Evolutionary conservation across 2,888 invertebrate genomes (phyloP), one percentile per base, ranked within the genome.

Genomic region (Eumacrocentrus americanus): DNA sequence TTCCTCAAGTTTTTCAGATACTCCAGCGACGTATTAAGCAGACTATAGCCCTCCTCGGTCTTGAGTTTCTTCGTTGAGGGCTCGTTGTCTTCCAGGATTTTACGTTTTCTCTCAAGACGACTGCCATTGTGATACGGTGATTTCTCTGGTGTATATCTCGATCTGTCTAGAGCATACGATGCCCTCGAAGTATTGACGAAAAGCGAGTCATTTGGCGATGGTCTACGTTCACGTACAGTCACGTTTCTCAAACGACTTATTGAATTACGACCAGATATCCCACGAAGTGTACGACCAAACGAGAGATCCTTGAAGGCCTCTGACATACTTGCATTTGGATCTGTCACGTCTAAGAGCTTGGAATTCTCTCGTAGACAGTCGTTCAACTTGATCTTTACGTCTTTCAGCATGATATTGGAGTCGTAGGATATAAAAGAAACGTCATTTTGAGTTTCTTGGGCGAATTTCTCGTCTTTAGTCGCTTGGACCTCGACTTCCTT

Each of bases 191-290:
- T 77, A 44, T 81, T 81, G 0, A 80, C 80, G 59, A 74, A 81
- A 7, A 80, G 63, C 2, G 80, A 80, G 38, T 72, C 77, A 44
- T 79, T 79, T 1, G 79, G 77, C 0, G 80, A 78, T n/a, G 71
- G 60, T 61, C 75, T 71, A 12, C 68, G 67, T 9, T 80, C 76
- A 1, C 73, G 67, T 1, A 76, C 25, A 11, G 76, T 76, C 2
- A 75, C 69, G 23, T 77, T 70, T 20, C 74, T 70, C 67, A 77
- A 64, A 38, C 79, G 72, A 60, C 70, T 70, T 3, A 80, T 62
- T 2, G 78, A 77, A 44, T 70, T 71, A 29, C 80, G 75, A 14
- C 79, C 80, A 1, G 79, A 74, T 12, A 80, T 76, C 22, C 66
- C 76, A 50, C 79, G 70, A 29, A 80, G 56, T 1, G 80, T 78